Percentiles rank a stretch among this genome's conserved stretches.
These are phyloP conservation scores for Psilanteris sp. DNA, from an alignment of 1,140 invertebrate species.

Conservation along the genomic window DNA sequence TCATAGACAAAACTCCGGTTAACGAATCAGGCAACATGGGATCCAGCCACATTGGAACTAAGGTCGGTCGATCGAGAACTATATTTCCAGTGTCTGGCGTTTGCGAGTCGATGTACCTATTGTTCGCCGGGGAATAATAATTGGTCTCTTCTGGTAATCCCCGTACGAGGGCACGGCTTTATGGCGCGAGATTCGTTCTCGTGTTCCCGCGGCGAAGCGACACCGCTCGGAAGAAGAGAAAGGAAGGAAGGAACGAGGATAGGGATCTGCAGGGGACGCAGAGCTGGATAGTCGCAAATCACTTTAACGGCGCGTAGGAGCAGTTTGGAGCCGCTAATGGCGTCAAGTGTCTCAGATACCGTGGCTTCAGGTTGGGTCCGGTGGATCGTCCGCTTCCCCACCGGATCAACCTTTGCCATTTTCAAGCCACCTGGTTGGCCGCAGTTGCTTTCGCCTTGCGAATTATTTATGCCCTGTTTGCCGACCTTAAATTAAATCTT, in stretches of 20 bases:
- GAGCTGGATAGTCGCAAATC: slow-evolving; percentile 77
- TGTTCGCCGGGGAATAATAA: slow-evolving; percentile 64
- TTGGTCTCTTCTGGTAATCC: slow-evolving; percentile 61
- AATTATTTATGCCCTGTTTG: slow-evolving; percentile 57
- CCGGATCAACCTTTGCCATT: slow-evolving; percentile 52
- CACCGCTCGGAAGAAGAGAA: slow-evolving; percentile 48
- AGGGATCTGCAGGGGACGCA: slow-evolving; percentile 26
- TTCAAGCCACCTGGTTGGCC: slow-evolving; percentile 20
- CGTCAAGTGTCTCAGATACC: slow-evolving; percentile 79
- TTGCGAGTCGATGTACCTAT: slow-evolving; percentile 56
- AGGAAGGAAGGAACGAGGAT: slow-evolving; percentile 31
- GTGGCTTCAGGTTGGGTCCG: slow-evolving; percentile 71
- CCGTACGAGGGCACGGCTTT: slow-evolving; percentile 43
- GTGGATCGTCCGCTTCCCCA: slow-evolving; percentile 49
- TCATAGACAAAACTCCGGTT: slow-evolving; percentile 10
- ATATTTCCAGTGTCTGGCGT: slow-evolving; percentile 50
- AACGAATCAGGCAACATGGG: slow-evolving; percentile 11
- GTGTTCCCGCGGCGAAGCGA: slow-evolving; percentile 46
- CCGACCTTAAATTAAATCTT: slow-evolving; percentile 61
- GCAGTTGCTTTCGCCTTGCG: slow-evolving; percentile 17
- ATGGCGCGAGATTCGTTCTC: slow-evolving; percentile 57
- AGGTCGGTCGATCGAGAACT: slow-evolving; percentile 48
- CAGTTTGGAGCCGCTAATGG: slow-evolving; percentile 79
- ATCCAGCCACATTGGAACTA: slow-evolving; percentile 16
- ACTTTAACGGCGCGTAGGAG: slow-evolving; percentile 78